Evolutionary conservation across 2,113 vertebrate genomes (phyloP).

Genomic region (Hippocampus barbouri): DNA sequence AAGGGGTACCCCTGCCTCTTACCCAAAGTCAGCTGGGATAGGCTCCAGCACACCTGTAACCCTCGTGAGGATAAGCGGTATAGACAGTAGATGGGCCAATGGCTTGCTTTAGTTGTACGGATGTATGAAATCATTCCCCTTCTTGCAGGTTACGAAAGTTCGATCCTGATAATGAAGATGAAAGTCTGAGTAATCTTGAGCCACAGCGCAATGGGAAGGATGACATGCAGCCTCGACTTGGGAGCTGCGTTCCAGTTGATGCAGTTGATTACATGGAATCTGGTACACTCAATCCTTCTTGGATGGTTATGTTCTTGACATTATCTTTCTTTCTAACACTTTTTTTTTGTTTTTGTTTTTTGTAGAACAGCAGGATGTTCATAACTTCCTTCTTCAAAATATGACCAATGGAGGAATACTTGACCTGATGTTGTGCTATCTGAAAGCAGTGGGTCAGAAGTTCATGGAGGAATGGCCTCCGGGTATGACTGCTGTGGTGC

Average conservation of each 20-base stretch:
- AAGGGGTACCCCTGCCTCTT: too few species aligned
- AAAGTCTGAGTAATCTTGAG: constrained; percentile 84
- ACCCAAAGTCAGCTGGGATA: too few species aligned
- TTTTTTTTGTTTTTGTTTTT: neutral
- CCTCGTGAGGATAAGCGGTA: neutral
- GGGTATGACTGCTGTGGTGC: constrained; percentile 81
- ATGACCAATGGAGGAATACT: constrained; percentile 88
- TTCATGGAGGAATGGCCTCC: constrained; percentile 87
- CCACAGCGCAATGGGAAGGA: constrained; percentile 79
- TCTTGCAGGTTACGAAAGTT: constrained; percentile 83
- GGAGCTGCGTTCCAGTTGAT: constrained; percentile 74
- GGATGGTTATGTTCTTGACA: neutral
- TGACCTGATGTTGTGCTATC: constrained; percentile 90
- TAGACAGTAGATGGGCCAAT: neutral
- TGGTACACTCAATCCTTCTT: constrained; percentile 60
- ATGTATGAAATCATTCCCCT: neutral
- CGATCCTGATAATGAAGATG: constrained; percentile 90
- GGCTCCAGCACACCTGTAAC: neutral
- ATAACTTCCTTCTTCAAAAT: constrained; percentile 83
- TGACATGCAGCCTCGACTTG: constrained; percentile 72
- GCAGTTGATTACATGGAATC: constrained; percentile 84
- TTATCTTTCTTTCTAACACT: constrained; percentile 1
- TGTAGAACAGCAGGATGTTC: constrained; percentile 88
- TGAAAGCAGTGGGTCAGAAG: constrained; percentile 86
- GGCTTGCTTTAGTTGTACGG: neutral